Base-by-base conservation (phyloP, 2,888 invertebrate species). In the Unio pictorum region DNA sequence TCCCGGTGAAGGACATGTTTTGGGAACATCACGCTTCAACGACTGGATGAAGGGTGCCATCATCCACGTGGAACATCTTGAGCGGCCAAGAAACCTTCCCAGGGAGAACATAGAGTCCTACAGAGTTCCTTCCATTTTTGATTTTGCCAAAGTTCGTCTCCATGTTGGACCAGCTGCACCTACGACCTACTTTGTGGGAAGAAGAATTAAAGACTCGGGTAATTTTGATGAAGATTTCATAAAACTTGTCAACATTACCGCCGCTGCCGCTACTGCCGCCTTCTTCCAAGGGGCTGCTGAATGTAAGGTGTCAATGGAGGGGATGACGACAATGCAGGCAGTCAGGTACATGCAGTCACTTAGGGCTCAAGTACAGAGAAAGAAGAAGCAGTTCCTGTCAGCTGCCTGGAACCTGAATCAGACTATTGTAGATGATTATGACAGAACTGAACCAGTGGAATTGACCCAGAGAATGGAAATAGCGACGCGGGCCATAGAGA, bases 321-420 rank as follows among this genome's bases (percentile, higher is more conserved):
- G 80, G 23, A 58, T 82, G 61, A 72, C 78, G 56, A 82, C 82
- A 17, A 69, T 74, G 15, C 80, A 82, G 59, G 81, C 82, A 2
- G 68, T 81, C 17, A 67, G 74, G 4, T 82, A 81, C 69, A 82
- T 82, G 82, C 66, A 61, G 26, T 72, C 79, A 0, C 71, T 81
- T 15, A 60, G 78, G 30, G 80, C 74, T 17, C 81, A 82, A 55
- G 76, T 81, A 8, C 77, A 76, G 61, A 68, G 79, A 30, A 69
- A 71, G 57, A 73, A 71, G 58, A 75, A 68, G 45, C 82, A 82
- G 68, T 68, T 74, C 60, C 60, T 82, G 59, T 82, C 81, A 0
- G 82, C 82, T 11, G 81, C 82, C 15, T 82, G 82, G 82, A 82
- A 82, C 61, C 78, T 81, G 11, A 82, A 82, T 68, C 82, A 82